Evolutionary conservation across 2,113 vertebrate species (phyloP).

Genomic region (Peromyscus leucopus): DNA sequence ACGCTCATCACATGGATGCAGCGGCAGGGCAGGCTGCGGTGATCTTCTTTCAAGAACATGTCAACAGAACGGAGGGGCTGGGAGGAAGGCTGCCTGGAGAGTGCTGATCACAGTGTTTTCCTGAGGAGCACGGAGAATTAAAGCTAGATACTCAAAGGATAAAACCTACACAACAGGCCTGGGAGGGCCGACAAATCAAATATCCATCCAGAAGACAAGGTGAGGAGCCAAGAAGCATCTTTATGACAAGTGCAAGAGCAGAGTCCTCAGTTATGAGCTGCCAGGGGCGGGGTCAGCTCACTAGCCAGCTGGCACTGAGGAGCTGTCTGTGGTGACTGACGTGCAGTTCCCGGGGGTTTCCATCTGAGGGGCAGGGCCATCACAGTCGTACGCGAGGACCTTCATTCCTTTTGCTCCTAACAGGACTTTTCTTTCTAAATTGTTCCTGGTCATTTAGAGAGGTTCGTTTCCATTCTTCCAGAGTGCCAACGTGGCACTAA

Average conservation of each 20-base stretch:
- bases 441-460: neutral
- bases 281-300: neutral
- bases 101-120: neutral
- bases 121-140: neutral
- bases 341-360: neutral
- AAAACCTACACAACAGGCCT: neutral
- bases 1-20: neutral
- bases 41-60: neutral
- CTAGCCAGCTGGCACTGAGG: neutral
- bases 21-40: neutral
- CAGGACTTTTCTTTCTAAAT: conserved; percentile 2
- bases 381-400: neutral
- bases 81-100: neutral
- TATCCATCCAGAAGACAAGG: neutral
- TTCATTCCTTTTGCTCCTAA: neutral
- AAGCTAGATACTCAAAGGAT: neutral
- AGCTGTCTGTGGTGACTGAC: neutral
- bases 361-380: neutral
- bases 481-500: conserved; percentile 87
- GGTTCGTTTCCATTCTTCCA: conserved; percentile 79
- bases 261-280: neutral
- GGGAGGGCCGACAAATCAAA: neutral
- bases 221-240: neutral
- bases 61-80: neutral
- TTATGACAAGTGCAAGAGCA: neutral